phyloP scores from a whole-genome alignment of 2,797 vertebrate species.

The Rhinella marina region DNA sequence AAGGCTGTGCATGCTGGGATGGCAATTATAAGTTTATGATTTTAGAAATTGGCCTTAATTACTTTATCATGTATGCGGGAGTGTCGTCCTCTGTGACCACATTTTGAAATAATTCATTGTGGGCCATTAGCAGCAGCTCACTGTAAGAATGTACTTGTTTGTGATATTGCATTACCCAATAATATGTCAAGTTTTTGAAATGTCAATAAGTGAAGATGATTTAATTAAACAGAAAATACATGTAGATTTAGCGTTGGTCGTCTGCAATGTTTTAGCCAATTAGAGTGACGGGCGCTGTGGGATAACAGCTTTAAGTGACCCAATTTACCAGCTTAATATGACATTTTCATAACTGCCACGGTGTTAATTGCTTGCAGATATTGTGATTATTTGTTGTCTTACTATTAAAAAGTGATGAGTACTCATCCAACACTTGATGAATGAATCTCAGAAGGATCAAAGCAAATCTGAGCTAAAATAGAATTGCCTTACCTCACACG shows the following conservation, averaged over 20 bases:
- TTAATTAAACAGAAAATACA: conserved; percentile 40
- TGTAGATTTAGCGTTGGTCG: conserved; percentile 25
- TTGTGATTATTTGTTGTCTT: conserved; percentile 43
- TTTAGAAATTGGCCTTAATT: not conserved
- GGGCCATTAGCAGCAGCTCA: not conserved
- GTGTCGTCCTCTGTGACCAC: not conserved
- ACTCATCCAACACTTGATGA: not conserved
- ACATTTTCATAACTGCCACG: conserved; percentile 36
- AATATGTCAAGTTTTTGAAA: conserved; percentile 24
- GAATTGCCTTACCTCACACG: not conserved
- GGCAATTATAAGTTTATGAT: not conserved
- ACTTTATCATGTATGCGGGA: not conserved
- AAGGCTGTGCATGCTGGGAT: not conserved
- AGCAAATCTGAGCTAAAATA: not conserved
- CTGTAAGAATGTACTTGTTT: not conserved
- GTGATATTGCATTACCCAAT: not conserved
- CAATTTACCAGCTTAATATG: conserved; percentile 29
- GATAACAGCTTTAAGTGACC: conserved; percentile 43
- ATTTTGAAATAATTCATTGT: not conserved
- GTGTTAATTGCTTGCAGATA: conserved; percentile 46
- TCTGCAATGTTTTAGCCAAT: conserved; percentile 35
- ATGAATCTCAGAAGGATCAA: conserved; percentile 16
- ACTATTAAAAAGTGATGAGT: conserved; percentile 39
- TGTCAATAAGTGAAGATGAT: conserved; percentile 29
- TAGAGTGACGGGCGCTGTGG: conserved; percentile 34